Conservation (phyloP, 2,113 vertebrate genomes). For the Triplophysa rosa region DNA sequence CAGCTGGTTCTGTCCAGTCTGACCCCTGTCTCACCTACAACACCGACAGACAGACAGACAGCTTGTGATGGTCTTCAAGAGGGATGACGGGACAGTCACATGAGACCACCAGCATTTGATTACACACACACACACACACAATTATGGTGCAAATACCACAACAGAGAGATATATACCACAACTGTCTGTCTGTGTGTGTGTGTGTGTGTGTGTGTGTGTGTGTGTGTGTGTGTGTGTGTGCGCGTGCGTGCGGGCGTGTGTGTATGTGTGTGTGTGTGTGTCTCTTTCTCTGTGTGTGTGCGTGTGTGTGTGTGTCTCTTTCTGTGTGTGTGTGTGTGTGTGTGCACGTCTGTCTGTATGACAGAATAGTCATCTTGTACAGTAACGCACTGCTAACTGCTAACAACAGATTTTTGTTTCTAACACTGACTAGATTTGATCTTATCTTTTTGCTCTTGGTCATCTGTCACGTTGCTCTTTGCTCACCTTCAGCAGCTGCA, state of each 20-base stretch:
- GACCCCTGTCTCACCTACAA: background rate
- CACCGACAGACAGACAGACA: slow-evolving; percentile 22
- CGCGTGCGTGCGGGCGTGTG: slow-evolving; percentile 10
- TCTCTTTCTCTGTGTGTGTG: too few relatives aligned
- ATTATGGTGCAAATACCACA: background rate
- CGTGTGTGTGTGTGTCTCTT: too few relatives aligned
- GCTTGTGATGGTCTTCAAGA: background rate
- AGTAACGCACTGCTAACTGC: too few relatives aligned
- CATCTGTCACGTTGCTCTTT: too few relatives aligned
- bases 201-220: background rate
- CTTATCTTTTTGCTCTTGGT: too few relatives aligned
- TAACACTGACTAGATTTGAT: too few relatives aligned
- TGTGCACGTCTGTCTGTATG: too few relatives aligned
- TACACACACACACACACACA: slow-evolving; percentile 22
- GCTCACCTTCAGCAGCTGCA: too few relatives aligned
- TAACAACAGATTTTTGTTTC: too few relatives aligned
- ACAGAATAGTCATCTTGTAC: too few relatives aligned
- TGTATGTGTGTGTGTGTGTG: background rate
- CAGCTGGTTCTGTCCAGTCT: slow-evolving; percentile 20
- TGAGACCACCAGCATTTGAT: slow-evolving; percentile 17
- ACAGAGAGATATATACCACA: too few relatives aligned
- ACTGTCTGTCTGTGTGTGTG: background rate
- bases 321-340: too few relatives aligned
- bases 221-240: slow-evolving; percentile 14
- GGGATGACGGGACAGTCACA: slow-evolving; percentile 16